phyloP scores from a whole-genome alignment of 2,888 invertebrate genomes.

The Diploptera punctata region DNA sequence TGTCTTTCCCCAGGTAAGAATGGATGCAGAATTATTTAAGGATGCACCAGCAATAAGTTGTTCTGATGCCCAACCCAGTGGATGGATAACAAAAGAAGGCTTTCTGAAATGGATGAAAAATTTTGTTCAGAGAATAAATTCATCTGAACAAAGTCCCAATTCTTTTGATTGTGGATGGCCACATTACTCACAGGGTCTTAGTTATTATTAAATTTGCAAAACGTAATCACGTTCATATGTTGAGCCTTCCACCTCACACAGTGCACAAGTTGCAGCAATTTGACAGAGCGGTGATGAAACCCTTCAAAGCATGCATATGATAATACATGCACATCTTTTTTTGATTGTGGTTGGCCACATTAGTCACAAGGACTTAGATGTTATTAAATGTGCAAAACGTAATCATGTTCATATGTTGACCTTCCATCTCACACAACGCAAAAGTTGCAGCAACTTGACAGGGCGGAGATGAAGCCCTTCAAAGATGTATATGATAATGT shows the following conservation, averaged over 20 bases:
- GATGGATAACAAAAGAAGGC: not conserved
- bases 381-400: too few relatives aligned
- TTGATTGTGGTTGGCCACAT: too few relatives aligned
- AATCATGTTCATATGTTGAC: slow-evolving; percentile 43
- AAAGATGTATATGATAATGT: too few relatives aligned
- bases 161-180: slow-evolving; percentile 46
- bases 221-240: slow-evolving; percentile 44
- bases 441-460: too few relatives aligned
- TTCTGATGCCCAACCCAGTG: not conserved
- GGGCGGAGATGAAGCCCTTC: too few relatives aligned
- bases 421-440: slow-evolving; percentile 45
- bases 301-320: too few relatives aligned
- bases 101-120: not conserved
- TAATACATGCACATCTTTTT: too few relatives aligned
- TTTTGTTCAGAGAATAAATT: slow-evolving; percentile 6
- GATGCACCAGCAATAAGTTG: not conserved
- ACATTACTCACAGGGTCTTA: slow-evolving; percentile 45
- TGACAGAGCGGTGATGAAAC: slow-evolving; percentile 17
- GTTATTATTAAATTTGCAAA: slow-evolving; percentile 45
- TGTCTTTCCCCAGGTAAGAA: not conserved
- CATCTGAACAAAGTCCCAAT: slow-evolving; percentile 43
- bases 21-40: not conserved
- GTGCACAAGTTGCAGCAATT: slow-evolving; percentile 46
- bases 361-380: too few relatives aligned
- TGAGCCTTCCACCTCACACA: slow-evolving; percentile 46